phyloP scores from a whole-genome alignment of 2,113 vertebrate species.

The Zingel zingel region DNA sequence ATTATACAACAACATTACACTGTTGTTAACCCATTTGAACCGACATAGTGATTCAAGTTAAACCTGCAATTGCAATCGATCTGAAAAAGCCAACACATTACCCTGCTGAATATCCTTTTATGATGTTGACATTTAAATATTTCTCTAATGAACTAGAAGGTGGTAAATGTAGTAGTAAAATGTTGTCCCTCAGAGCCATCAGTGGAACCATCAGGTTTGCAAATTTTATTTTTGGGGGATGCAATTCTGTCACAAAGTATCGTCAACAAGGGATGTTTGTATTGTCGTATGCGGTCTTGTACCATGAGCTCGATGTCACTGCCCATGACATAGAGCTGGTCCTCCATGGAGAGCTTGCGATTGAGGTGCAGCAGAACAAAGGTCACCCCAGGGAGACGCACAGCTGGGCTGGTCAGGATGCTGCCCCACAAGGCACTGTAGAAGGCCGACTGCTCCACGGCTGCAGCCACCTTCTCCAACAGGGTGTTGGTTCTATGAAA shows the following conservation, averaged over 20 bases:
- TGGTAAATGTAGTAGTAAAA: too few species aligned
- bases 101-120: neutral
- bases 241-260: neutral
- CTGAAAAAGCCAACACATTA: neutral
- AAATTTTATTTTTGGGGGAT: neutral
- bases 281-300: slow-evolving; percentile 23
- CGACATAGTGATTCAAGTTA: neutral
- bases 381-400: slow-evolving; percentile 95
- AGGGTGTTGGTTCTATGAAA: slow-evolving; percentile 91
- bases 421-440: slow-evolving; percentile 99
- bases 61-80: neutral
- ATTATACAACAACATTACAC: neutral
- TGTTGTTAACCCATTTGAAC: neutral
- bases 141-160: neutral
- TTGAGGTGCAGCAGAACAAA: slow-evolving; percentile 97
- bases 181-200: neutral
- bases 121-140: neutral
- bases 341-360: slow-evolving; percentile 98
- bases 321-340: slow-evolving; percentile 98
- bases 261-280: neutral
- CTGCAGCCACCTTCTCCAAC: slow-evolving; percentile 95
- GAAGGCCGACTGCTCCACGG: slow-evolving; percentile 96
- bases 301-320: slow-evolving; percentile 99
- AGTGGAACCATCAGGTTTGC: neutral
- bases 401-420: slow-evolving; percentile 96